These are phyloP conservation scores for Drosophila tani DNA, from an alignment of 1,140 invertebrate species.

Conservation along the genomic window DNA sequence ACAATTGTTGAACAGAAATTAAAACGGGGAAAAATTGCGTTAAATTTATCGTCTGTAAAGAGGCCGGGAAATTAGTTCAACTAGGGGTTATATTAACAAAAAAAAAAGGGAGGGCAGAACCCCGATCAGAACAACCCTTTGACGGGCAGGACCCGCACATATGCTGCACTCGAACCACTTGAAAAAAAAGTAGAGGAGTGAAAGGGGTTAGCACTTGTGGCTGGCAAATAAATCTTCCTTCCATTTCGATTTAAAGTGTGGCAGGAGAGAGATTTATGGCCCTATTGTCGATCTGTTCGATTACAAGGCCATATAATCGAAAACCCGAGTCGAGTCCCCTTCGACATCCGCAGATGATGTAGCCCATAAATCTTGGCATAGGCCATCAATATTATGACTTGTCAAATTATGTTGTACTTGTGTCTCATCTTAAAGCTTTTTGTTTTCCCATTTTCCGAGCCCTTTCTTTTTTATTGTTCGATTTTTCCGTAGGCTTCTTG, in stretches of 20 bases:
- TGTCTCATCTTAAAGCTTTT: constrained; percentile 58
- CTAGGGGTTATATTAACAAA: constrained; percentile 63
- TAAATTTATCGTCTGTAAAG: constrained; percentile 81
- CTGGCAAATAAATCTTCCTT: constrained; percentile 76
- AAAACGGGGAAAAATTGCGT: constrained; percentile 70
- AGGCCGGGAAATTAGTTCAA: constrained; percentile 74
- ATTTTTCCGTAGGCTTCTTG: constrained; percentile 9
- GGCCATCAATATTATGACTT: constrained; percentile 81
- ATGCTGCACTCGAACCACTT: constrained; percentile 49
- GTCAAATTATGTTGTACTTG: constrained; percentile 79
- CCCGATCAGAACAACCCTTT: constrained; percentile 25
- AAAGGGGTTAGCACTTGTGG: constrained; percentile 64
- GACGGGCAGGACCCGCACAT: constrained; percentile 31
- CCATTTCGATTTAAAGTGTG: constrained; percentile 76
- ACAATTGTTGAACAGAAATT: constrained; percentile 43
- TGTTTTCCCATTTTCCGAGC: constrained; percentile 30
- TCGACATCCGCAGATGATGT: constrained; percentile 60
- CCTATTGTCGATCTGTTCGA: constrained; percentile 80
- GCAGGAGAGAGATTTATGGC: constrained; percentile 70
- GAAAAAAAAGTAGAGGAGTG: constrained; percentile 14
- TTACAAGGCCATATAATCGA: constrained; percentile 80
- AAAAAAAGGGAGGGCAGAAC: constrained; percentile 4
- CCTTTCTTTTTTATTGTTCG: not conserved
- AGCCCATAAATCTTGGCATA: constrained; percentile 69
- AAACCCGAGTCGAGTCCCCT: constrained; percentile 57